Evolutionary conservation across 2,113 vertebrate genomes (phyloP).

Genomic region (Hymenochirus boettgeri): DNA sequence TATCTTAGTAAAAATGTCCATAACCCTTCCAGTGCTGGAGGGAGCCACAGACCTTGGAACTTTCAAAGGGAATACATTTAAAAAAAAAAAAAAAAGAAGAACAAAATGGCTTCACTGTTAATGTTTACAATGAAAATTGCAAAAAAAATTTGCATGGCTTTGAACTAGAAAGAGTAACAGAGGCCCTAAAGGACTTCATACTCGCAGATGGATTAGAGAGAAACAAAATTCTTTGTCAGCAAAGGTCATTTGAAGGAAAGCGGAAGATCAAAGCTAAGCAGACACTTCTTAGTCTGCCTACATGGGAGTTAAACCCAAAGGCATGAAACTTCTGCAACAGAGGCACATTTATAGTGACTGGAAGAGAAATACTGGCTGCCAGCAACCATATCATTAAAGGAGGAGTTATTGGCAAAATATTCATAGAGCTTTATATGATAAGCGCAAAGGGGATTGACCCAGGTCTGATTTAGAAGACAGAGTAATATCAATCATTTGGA

Average conservation of each 20-base stretch:
- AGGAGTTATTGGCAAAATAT: neutral
- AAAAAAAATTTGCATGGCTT: constrained; percentile 40
- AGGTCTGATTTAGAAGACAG: too few relatives aligned
- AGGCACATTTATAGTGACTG: neutral
- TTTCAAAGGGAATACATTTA: constrained; percentile 13
- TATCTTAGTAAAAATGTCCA: neutral
- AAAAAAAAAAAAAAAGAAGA: too few relatives aligned
- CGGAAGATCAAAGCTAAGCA: constrained; percentile 34
- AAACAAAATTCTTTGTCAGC: constrained; percentile 35
- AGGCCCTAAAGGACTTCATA: constrained; percentile 37
- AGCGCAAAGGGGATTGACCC: too few relatives aligned
- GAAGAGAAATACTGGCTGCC: neutral
- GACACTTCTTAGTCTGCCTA: constrained; percentile 21
- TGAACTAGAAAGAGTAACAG: constrained; percentile 34
- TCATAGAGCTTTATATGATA: neutral
- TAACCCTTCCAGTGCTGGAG: constrained; percentile 8
- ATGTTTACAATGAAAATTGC: constrained; percentile 41
- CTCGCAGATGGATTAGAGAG: constrained; percentile 37
- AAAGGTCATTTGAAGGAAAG: constrained; percentile 42
- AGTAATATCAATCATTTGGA: too few relatives aligned
- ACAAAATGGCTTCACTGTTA: constrained; percentile 32
- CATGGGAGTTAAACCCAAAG: constrained; percentile 21
- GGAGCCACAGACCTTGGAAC: neutral
- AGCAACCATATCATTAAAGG: neutral
- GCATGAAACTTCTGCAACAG: constrained; percentile 5